phyloP scores from a whole-genome alignment of 2,113 vertebrate genomes.

The Pelecanoides urinatrix region DNA sequence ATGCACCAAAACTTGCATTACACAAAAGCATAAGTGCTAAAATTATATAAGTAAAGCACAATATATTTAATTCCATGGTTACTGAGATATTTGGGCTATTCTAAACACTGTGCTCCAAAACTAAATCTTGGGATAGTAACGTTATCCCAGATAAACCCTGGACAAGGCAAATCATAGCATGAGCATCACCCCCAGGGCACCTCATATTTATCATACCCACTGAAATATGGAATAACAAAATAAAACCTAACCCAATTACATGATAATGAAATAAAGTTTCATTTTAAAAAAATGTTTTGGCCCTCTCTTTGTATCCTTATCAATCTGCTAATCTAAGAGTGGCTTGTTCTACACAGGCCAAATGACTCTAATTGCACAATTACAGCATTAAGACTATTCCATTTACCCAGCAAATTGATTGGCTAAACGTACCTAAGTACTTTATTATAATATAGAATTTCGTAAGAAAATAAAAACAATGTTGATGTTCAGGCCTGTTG shows the following conservation, averaged over 20 bases:
- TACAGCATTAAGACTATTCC: conserved; percentile 38
- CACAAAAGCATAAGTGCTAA: background rate
- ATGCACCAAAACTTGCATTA: background rate
- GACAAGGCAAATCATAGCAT: background rate
- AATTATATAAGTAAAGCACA: background rate
- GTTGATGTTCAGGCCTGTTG: background rate
- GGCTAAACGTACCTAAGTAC: conserved; percentile 9
- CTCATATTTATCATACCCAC: conserved; percentile 47
- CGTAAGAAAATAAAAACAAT: conserved; percentile 14
- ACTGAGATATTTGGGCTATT: background rate
- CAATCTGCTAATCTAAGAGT: conserved; percentile 55
- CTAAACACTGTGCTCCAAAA: background rate
- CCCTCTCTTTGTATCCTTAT: conserved; percentile 53
- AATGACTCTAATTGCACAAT: conserved; percentile 50
- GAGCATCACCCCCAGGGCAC: background rate
- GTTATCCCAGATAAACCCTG: background rate
- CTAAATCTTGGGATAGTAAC: background rate
- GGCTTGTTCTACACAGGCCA: conserved; percentile 11
- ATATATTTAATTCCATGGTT: background rate
- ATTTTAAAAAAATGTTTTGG: conserved; percentile 35
- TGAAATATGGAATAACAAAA: conserved; percentile 56
- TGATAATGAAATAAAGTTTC: conserved; percentile 59
- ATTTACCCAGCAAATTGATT: conserved; percentile 58
- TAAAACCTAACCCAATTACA: conserved; percentile 52
- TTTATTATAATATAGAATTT: conserved; percentile 42